These are phyloP conservation scores for Lerema accius DNA, from an alignment of 1,140 invertebrate genomes.

Conservation along the genomic window DNA sequence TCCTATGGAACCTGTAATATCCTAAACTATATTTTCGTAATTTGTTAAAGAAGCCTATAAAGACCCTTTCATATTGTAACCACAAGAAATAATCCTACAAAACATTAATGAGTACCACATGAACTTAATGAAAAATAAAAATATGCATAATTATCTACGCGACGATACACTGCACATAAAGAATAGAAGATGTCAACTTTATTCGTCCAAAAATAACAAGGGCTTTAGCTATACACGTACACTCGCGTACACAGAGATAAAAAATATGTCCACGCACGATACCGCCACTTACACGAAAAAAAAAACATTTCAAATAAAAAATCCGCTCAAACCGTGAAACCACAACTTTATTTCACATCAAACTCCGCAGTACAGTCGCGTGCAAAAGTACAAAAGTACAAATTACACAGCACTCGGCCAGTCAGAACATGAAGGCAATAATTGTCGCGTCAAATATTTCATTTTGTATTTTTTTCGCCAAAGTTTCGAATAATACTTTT, in stretches of 20 bases:
- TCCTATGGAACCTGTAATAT: too few relatives aligned
- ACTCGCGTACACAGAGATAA: background rate
- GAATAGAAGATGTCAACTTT: background rate
- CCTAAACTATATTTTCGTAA: too few relatives aligned
- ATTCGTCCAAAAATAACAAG: background rate
- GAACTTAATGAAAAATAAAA: too few relatives aligned
- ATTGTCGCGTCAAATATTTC: slow-evolving; percentile 30
- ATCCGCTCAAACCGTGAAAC: slow-evolving; percentile 12
- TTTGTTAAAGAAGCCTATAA: too few relatives aligned
- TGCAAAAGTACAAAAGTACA: slow-evolving; percentile 30
- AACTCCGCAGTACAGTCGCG: slow-evolving; percentile 27
- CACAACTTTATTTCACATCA: slow-evolving; percentile 28
- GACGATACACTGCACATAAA: background rate
- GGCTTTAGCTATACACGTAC: background rate
- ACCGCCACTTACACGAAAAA: slow-evolving; percentile 2
- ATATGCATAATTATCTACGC: too few relatives aligned
- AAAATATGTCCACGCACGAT: background rate
- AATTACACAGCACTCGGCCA: slow-evolving; percentile 30
- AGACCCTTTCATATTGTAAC: too few relatives aligned
- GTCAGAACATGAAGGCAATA: slow-evolving; percentile 26
- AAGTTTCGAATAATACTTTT: slow-evolving; percentile 20
- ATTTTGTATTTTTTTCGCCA: slow-evolving; percentile 12
- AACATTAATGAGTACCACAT: too few relatives aligned
- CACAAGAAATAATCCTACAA: too few relatives aligned
- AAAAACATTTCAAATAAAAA: slow-evolving; percentile 13